A percentile compares a stretch with the other conserved stretches of the same genome.
Conservation (phyloP, 2,113 vertebrate species). For the Anhinga rufa region DNA sequence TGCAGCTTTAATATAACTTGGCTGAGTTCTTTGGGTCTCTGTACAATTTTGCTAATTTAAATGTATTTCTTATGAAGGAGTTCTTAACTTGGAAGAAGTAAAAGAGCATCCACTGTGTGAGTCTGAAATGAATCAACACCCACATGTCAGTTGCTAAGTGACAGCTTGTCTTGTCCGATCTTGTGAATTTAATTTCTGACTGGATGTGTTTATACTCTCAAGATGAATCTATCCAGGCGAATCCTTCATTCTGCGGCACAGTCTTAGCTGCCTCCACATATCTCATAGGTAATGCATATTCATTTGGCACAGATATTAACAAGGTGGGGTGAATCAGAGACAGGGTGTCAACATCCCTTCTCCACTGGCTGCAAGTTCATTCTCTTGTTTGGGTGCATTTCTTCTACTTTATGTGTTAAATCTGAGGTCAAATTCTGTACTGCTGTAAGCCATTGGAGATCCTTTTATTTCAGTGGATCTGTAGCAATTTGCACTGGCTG, state of each 20-base stretch:
- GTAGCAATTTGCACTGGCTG: slow-evolving; percentile 29
- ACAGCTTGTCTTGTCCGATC: not conserved
- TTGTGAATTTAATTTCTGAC: slow-evolving; percentile 23
- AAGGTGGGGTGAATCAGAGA: not conserved
- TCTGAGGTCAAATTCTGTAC: not conserved
- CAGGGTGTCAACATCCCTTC: not conserved
- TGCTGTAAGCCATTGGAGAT: not conserved
- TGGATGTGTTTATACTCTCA: not conserved
- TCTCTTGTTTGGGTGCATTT: not conserved
- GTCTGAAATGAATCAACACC: not conserved
- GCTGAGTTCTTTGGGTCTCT: not conserved
- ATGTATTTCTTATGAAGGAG: not conserved
- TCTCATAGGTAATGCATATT: not conserved
- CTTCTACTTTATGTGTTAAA: not conserved
- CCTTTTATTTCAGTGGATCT: slow-evolving; percentile 13
- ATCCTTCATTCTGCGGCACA: not conserved
- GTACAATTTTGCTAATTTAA: not conserved
- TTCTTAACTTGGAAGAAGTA: slow-evolving; percentile 2
- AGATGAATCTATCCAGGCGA: not conserved
- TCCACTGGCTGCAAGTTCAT: not conserved
- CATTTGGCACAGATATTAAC: not conserved
- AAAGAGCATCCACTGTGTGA: not conserved
- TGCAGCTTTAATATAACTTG: not conserved
- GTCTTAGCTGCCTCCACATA: not conserved
- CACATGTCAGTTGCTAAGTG: not conserved